Base-by-base conservation (phyloP, 2,888 invertebrate species). In the Pilophorus perplexus region DNA sequence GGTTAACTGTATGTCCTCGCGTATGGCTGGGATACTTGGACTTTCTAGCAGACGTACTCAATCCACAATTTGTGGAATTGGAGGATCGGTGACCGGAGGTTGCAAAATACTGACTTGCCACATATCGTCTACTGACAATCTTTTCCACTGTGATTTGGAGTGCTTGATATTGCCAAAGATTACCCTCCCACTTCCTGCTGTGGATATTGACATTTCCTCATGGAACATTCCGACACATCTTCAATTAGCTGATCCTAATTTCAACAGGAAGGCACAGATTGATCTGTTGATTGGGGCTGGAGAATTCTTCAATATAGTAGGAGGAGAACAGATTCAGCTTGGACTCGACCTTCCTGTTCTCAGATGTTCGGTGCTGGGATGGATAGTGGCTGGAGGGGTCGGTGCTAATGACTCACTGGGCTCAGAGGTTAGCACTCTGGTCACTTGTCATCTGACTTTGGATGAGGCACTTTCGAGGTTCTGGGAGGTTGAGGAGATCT, bases 101-200 rank as follows among this genome's bases (percentile, higher is more conserved):
- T n/a, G n/a, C n/a, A n/a, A n/a, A n/a, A n/a, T 25, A 8, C 20
- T 52, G 27, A 52, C 16, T 14, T 52, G 52, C 16, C 2, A 6
- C 12, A n/a, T 52, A 12, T 4, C 14, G 3, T 52, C 52, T 3
- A 6, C 12, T 14, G 52, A 27, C n/a, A 14, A 16, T 2, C 2
- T 6, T 14, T 52, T 27, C 16, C 16, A 25, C 1, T 4, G 14
- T n/a, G n/a, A n/a, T n/a, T n/a, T n/a, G n/a, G n/a, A n/a, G n/a
- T n/a, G n/a, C n/a, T n/a, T n/a, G n/a, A 10, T 60, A 1, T 8
- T 60, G 22, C 44, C 60, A 14, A 60, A 60, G 44, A 60, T 60
- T 12, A 60, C 60, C 14, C 20, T 40, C 5, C 44, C 42, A 0
- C 44, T 60, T 14, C 60, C 42, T 14, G 44, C 60, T 1, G 6